A percentile compares a stretch with the other conserved stretches of the same genome.
phyloP scores from a whole-genome alignment of 2,888 invertebrate genomes.

The Bhutanitis thaidina region DNA sequence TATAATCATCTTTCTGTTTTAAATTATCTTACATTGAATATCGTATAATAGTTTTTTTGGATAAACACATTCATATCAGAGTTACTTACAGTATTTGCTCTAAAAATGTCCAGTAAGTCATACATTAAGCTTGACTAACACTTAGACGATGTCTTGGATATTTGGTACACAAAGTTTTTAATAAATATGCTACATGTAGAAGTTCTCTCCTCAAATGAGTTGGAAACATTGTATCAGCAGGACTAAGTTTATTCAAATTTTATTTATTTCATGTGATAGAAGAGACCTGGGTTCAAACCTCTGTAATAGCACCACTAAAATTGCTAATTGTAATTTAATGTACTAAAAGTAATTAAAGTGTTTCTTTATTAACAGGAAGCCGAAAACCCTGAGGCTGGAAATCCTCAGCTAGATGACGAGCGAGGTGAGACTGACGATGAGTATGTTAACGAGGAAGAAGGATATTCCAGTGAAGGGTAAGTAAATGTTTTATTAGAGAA shows the following conservation, averaged over 20 bases:
- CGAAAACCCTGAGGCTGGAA: slow-evolving; percentile 62
- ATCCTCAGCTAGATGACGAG: slow-evolving; percentile 75
- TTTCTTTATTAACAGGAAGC: slow-evolving; percentile 59
- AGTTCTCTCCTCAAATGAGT: background rate
- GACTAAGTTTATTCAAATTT: slow-evolving; percentile 20
- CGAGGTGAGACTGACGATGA: slow-evolving; percentile 83
- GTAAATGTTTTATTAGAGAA: no score
- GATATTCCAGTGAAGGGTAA: slow-evolving; percentile 83
- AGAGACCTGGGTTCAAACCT: no score
- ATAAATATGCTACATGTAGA: slow-evolving; percentile 11
- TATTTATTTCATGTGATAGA: background rate
- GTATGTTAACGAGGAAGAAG: slow-evolving; percentile 82
- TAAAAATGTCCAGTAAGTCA: slow-evolving; percentile 28
- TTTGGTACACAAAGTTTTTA: slow-evolving; percentile 26
- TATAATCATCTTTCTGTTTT: slow-evolving; percentile 14
- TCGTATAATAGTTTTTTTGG: slow-evolving; percentile 1
- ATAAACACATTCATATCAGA: slow-evolving; percentile 36
- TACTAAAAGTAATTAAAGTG: no score
- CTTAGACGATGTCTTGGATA: slow-evolving; percentile 27
- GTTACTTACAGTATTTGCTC: slow-evolving; percentile 31
- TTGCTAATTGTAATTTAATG: no score
- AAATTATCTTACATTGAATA: background rate
- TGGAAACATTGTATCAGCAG: slow-evolving; percentile 44
- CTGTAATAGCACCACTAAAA: no score
- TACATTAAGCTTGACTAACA: slow-evolving; percentile 31